Base-by-base conservation (phyloP, 1,140 invertebrate species). In the Bacillus rossius region DNA sequence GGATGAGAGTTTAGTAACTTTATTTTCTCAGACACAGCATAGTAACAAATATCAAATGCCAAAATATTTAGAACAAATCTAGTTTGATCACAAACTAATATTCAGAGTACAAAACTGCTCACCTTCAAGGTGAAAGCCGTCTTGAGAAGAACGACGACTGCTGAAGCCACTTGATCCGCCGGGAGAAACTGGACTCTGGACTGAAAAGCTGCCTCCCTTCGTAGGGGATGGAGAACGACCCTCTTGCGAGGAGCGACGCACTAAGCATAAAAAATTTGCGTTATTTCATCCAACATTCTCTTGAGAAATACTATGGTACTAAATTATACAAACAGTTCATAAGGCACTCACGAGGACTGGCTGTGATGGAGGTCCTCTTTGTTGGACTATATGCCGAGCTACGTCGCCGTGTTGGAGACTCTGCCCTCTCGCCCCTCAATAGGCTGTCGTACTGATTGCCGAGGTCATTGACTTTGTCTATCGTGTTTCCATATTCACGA, bases 401-500 rank as follows among this genome's bases (percentile, higher is more conserved):
- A 60, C 80, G 83, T 71, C 82, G 70, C 60, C 88, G 80, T 0
- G 81, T 78, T 1, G 86, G 88, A 57, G 86, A 89, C 54, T 92
- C 89, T 1, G 86, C 84, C 25, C 86, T 76, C 50, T 89, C 87
- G 22, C 83, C 82, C 42, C 85, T 81, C 1, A 88, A 77, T 41
- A 96, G 70, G 25, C 25, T 38, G 69, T 97, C 93, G 67, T 94
- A 94, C 22, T 86, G 77, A 38, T 84, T 85, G 2, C 93, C 94
- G 0, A 94, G 77, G 69, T 96, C 93, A 74, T 95, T 95, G 22
- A 96, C 81, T 76, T 92, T 95, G 64, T 97, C 94, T 53, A 97
- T 88, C 14, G 87, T 94, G 1, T 82, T 74, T 1, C 82, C 85
- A 75, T 88, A 95, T 65, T 94, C 92, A 29, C 90, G 83, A 74